Evolutionary conservation across 2,113 vertebrate genomes (phyloP).

Genomic region (Burhinus bistriatus): DNA sequence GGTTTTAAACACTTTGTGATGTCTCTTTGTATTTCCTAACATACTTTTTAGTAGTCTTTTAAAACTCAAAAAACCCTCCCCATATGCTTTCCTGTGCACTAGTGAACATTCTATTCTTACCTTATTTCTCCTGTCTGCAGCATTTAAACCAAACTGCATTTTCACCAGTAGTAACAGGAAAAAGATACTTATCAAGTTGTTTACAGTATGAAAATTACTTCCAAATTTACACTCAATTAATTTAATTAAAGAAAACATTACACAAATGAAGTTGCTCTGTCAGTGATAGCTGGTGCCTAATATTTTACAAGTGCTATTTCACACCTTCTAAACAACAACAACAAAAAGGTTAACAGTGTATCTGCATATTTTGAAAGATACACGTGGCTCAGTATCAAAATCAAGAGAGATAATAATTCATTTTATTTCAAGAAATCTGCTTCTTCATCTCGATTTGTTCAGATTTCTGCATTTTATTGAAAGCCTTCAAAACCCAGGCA

Average conservation of each 20-base stretch:
- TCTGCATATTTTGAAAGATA: not conserved
- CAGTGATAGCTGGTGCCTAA: not conserved
- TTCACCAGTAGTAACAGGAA: not conserved
- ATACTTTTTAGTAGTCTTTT: not conserved
- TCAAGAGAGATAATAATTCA: not conserved
- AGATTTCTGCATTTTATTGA: not conserved
- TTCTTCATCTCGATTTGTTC: not conserved
- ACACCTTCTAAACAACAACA: not conserved
- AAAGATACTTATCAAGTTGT: not conserved
- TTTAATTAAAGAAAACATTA: constrained; percentile 1
- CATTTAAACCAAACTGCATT: not conserved
- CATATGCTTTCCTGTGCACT: not conserved
- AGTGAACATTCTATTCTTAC: not conserved
- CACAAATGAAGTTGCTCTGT: not conserved
- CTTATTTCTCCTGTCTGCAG: not conserved
- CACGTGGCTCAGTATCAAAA: not conserved
- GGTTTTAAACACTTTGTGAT: not conserved
- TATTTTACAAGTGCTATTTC: not conserved
- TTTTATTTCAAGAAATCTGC: not conserved
- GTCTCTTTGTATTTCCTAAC: not conserved
- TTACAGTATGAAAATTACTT: constrained; percentile 15
- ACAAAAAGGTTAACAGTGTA: not conserved
- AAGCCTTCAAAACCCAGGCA: not conserved
- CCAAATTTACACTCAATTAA: constrained; percentile 1
- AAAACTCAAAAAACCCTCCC: not conserved